Conservation (phyloP, 2,797 vertebrate genomes). For the Takifugu rubripes region DNA sequence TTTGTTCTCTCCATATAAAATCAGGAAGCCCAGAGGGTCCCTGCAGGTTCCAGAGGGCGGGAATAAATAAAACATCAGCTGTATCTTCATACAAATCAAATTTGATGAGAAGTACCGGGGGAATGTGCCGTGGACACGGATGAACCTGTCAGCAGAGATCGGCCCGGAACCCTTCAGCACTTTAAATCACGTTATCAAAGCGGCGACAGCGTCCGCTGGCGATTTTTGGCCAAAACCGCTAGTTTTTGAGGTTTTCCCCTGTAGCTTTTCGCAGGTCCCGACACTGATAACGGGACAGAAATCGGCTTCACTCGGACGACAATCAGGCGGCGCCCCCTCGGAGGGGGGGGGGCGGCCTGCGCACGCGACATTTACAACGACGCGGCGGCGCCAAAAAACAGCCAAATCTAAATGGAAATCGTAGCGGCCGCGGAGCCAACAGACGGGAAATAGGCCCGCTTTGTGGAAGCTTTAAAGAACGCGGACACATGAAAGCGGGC, state of each 20-base stretch:
- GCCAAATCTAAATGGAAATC: conserved; percentile 69
- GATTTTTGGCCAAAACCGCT: conserved; percentile 28
- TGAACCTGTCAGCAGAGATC: conserved; percentile 52
- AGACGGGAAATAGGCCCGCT: conserved; percentile 54
- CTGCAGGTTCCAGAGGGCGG: conserved; percentile 67
- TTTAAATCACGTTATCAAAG: conserved; percentile 33
- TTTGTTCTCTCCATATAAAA: conserved; percentile 67
- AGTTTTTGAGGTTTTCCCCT: neutral
- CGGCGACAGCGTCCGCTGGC: conserved; percentile 28
- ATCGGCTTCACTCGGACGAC: conserved; percentile 60
- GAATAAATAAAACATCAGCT: conserved; percentile 74
- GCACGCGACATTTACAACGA: conserved; percentile 66
- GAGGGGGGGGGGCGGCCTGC: conserved; percentile 67
- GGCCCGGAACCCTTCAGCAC: conserved; percentile 31
- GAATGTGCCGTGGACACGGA: conserved; percentile 43
- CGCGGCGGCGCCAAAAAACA: conserved; percentile 36
- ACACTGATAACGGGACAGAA: conserved; percentile 35
- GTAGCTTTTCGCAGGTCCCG: conserved; percentile 34
- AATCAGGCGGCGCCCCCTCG: conserved; percentile 63
- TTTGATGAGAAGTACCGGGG: conserved; percentile 65
- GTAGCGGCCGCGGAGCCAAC: conserved; percentile 21
- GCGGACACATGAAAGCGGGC: conserved; percentile 58
- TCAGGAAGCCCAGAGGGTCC: conserved; percentile 73
- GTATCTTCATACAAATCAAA: conserved; percentile 69
- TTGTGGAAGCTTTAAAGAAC: conserved; percentile 64